Evolutionary conservation across 2,113 vertebrate species (phyloP).

Genomic region (Oncorhynchus gorbuscha): DNA sequence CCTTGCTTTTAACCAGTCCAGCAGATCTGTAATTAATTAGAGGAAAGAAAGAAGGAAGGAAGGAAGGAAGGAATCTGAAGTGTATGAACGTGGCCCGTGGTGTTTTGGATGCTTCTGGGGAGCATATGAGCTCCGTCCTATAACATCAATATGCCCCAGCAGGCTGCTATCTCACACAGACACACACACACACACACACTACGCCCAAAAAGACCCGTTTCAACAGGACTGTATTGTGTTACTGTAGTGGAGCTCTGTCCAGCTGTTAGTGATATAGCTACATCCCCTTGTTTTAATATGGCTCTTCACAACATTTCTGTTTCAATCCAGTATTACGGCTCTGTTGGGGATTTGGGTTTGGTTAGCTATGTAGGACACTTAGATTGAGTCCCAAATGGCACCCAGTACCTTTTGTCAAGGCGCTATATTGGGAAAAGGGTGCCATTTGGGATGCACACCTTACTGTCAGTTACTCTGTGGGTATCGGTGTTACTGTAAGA

Average conservation of each 20-base stretch:
- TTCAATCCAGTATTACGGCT: slow-evolving; percentile 22
- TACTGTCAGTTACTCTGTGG: too few species aligned
- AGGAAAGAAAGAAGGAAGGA: too few species aligned
- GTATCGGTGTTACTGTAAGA: too few species aligned
- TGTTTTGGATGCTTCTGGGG: slow-evolving; percentile 1
- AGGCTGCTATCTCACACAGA: neutral
- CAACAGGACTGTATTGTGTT: slow-evolving; percentile 15
- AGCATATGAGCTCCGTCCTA: slow-evolving; percentile 12
- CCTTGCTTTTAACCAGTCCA: too few species aligned
- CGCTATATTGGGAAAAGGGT: too few species aligned
- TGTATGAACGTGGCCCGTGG: neutral
- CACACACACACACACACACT: neutral
- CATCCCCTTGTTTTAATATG: slow-evolving; percentile 9
- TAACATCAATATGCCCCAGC: slow-evolving; percentile 14
- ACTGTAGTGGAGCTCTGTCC: neutral
- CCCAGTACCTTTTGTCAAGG: too few species aligned
- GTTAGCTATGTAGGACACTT: neutral
- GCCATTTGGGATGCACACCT: too few species aligned
- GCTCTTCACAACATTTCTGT: slow-evolving; percentile 24
- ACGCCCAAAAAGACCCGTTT: neutral
- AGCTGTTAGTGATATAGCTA: slow-evolving; percentile 15
- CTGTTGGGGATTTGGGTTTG: slow-evolving; percentile 5
- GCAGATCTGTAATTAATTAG: too few species aligned
- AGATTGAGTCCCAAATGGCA: too few species aligned
- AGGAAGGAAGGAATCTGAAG: too few species aligned